Base-by-base conservation (phyloP, 2,113 vertebrate genomes). In the Alaudala cheleensis region DNA sequence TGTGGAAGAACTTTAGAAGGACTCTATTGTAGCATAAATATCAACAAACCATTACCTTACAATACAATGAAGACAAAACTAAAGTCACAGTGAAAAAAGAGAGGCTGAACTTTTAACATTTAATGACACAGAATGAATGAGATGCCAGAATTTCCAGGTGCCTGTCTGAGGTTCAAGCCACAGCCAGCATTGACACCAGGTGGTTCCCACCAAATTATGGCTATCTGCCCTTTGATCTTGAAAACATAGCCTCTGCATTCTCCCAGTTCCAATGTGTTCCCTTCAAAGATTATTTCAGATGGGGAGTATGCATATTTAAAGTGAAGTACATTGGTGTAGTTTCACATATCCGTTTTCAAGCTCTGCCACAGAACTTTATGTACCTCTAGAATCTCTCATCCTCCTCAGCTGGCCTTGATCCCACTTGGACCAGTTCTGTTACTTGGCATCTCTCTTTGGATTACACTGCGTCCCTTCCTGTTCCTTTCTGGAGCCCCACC, bases 121-220 rank as follows among this genome's bases (percentile, higher is more conserved):
- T 65, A 61, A 13, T 57, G 37, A n/a, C 24, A 47, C 3, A 31
- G 31, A 86, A 69, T 8, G 20, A 85, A 29, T 0, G 0, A 88
- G 72, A 37, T 12, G 5, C 12, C 23, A 40, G 42, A 42, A 69
- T 73, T 77, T 51, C n/a, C 42, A 34, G 29, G 12, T 67, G 31
- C 19, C 53, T 34, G 7, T 28, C 78, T 4, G 0, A 34, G 31
- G 44, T 47, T 88, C 57, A 51, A 1, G 57, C n/a, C 44, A 39
- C 12, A 81, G 61, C 56, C 58, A 71, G 34, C 12, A 4, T 14
- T 60, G 19, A 45, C 39, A 61, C n/a, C 14, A 54, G 33, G 28
- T 61, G 34, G 12, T 78, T 74, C 34, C 34, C 37, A 62, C 20
- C 25, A 89, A 60, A 44, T 11, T 4, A 20, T 12, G 14, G 29